Base-by-base conservation (phyloP, 2,888 invertebrate species). In the Eurytoma californica region DNA sequence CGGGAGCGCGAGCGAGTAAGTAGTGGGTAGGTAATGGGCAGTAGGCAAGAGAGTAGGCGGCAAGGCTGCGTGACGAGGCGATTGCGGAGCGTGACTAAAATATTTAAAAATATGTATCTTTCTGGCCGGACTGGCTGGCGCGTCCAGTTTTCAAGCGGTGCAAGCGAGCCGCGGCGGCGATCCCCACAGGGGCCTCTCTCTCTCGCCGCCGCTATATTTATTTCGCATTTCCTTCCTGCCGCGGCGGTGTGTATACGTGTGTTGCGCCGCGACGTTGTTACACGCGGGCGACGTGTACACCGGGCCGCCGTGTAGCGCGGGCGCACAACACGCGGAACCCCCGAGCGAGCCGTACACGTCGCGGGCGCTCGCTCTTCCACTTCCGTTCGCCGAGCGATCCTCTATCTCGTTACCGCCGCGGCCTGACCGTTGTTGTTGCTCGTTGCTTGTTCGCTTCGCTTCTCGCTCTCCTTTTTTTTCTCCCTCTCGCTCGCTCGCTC, bases 51-150 rank as follows among this genome's bases (percentile, higher is more conserved):
- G 73, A 74, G 78, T 81, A 81, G 80, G 90, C 89, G 89, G 90
- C 88, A 90, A 90, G 90, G 86, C 90, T 90, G 90, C 89, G 90
- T 90, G 90, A 90, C 90, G 90, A 87, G 88, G 88, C 88, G 88
- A 89, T 90, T 89, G 90, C 89, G 86, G 85, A 90, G 89, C 90
- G 90, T 90, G 90, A 90, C 90, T 90, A 90, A 90, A 90, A 89
- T 90, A 90, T 90, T 90, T 89, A 90, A 90, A 90, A 90, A 90
- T 90, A 90, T 90, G 90, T 90, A 90, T 90, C 90, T 90, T 90
- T 90, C 89, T 89, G 88, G 87, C 88, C 88, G 88, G 88, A 88
- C 89, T 89, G 86, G 86, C 88, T 88, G 89, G 88, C 88, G 63
- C 65, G 78, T 77, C 76, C 81, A 81, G 81, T 81, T 81, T 79